Conservation (phyloP, 2,113 vertebrate species). For the Anser brachyrhynchus region DNA sequence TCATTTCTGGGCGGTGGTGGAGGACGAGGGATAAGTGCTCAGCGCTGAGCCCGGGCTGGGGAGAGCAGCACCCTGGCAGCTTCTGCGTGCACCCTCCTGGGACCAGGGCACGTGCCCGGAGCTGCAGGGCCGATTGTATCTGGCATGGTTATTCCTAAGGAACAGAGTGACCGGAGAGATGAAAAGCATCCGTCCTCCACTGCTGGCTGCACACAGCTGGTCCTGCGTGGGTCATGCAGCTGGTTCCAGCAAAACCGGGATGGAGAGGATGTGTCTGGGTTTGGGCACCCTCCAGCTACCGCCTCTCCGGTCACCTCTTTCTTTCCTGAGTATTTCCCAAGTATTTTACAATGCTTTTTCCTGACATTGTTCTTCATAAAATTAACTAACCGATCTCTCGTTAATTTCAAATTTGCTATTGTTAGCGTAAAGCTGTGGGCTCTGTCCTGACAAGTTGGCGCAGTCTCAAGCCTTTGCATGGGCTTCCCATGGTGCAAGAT, state of each 20-base stretch:
- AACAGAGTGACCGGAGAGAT: not conserved
- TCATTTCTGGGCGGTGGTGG: too few species aligned
- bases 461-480: rapidly evolving
- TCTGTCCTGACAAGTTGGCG: rapidly evolving
- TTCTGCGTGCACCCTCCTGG: too few species aligned
- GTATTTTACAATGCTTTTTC: rapidly evolving
- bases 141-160: not conserved
- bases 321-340: rapidly evolving
- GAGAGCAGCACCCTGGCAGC: not conserved
- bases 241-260: not conserved
- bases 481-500: rapidly evolving
- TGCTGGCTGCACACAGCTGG: not conserved
- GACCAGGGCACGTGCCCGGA: too few species aligned
- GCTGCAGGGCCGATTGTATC: not conserved
- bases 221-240: rapidly evolving
- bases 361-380: not conserved
- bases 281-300: rapidly evolving
- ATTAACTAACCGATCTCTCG: rapidly evolving
- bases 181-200: rapidly evolving
- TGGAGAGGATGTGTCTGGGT: not conserved
- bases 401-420: not conserved
- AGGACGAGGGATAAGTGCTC: not conserved
- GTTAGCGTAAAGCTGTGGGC: not conserved
- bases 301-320: rapidly evolving
- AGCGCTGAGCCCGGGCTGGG: not conserved